phyloP scores from a whole-genome alignment of 2,797 vertebrate genomes.

The Notamacropus eugenii region DNA sequence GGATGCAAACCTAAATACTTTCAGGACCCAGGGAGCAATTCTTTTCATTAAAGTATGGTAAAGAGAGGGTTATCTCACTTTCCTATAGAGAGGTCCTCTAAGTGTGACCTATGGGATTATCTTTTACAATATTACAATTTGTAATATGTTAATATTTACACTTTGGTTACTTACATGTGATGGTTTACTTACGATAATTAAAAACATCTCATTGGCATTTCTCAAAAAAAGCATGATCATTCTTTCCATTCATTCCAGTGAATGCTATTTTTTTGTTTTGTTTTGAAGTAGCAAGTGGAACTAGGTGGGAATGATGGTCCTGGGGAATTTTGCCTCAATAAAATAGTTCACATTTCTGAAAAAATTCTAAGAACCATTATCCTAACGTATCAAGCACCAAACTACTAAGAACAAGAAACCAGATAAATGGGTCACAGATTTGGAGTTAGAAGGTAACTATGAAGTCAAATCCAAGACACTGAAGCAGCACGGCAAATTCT shows the following conservation, averaged over 20 bases:
- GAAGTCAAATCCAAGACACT: background rate
- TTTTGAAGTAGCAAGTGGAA: background rate
- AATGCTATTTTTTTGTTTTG: background rate
- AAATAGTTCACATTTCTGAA: background rate
- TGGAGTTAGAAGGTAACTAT: background rate
- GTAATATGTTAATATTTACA: background rate
- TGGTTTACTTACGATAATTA: background rate
- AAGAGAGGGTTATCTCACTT: background rate
- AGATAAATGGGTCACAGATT: background rate
- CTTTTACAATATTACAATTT: background rate
- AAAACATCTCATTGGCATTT: background rate
- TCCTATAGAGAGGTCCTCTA: background rate
- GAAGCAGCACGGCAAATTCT: background rate
- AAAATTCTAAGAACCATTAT: background rate
- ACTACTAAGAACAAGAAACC: background rate
- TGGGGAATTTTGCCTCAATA: background rate
- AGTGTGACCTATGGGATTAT: background rate
- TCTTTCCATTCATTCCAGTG: background rate
- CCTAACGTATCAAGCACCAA: background rate
- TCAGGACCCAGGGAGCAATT: background rate
- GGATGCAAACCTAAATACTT: background rate
- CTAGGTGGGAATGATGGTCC: background rate
- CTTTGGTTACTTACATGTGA: background rate
- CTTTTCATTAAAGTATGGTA: background rate
- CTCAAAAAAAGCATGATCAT: background rate